A percentile compares a stretch with the other conserved stretches of the same genome.
Conservation (phyloP, 1,140 invertebrate genomes). For the Drosophila chauvacae region DNA sequence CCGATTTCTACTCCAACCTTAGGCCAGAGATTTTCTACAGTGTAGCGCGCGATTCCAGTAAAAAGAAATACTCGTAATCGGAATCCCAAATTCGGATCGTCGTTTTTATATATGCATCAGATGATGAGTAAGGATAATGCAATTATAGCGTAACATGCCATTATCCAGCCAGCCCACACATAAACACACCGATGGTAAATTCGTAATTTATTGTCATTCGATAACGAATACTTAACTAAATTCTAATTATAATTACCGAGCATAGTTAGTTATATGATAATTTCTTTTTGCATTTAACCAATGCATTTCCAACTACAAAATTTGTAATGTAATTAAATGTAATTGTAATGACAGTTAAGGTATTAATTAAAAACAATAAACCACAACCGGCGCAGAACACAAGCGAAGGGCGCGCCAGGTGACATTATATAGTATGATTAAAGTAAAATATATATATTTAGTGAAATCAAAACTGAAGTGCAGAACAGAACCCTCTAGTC, state of each 20-base stretch:
- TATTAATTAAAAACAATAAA: constrained; percentile 58
- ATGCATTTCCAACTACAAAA: constrained; percentile 76
- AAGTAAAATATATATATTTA: constrained; percentile 72
- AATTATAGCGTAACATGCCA: constrained; percentile 30
- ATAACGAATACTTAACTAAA: constrained; percentile 61
- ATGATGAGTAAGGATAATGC: constrained; percentile 29
- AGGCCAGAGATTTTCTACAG: constrained; percentile 67
- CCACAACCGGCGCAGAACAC: constrained; percentile 23
- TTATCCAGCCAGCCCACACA: constrained; percentile 19
- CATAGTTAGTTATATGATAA: constrained; percentile 70
- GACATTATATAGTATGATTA: constrained; percentile 40
- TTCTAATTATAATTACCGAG: constrained; percentile 52
- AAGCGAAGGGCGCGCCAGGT: constrained; percentile 23
- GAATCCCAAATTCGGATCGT: constrained; percentile 20
- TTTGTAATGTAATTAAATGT: constrained; percentile 74
- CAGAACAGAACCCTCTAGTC: constrained; percentile 68
- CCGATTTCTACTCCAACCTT: constrained; percentile 54
- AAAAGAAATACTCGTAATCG: constrained; percentile 9
- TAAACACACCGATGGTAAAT: constrained; percentile 23
- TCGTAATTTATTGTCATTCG: constrained; percentile 75
- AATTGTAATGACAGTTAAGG: constrained; percentile 66
- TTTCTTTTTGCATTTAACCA: constrained; percentile 78
- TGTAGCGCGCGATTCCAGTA: constrained; percentile 49
- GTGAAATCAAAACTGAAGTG: constrained; percentile 73
- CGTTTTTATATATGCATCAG: constrained; percentile 57